A percentile compares a stretch with the other conserved stretches of the same genome.
Conservation (phyloP, 2,113 vertebrate genomes). For the Microtus montanus region DNA sequence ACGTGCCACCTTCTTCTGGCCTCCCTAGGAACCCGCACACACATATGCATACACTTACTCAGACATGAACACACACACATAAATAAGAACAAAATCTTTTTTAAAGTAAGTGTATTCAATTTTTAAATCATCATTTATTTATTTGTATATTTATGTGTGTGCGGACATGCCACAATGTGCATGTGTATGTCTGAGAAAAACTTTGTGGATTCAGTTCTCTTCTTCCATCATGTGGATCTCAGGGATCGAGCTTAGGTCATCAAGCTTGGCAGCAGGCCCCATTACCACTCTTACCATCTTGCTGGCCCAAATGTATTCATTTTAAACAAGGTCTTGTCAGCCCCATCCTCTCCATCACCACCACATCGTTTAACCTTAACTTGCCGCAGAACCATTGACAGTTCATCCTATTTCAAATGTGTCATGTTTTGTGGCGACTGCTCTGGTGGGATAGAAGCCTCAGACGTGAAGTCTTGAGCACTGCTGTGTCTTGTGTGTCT, state of each 20-base stretch:
- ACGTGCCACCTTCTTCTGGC: too few relatives aligned
- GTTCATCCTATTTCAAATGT: not conserved
- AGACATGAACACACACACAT: not conserved
- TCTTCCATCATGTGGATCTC: not conserved
- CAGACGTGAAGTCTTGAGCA: accelerated
- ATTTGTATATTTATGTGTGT: not conserved
- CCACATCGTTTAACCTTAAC: too few relatives aligned
- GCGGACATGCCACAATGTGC: not conserved
- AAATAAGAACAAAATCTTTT: not conserved
- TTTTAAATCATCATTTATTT: not conserved
- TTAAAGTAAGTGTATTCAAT: not conserved
- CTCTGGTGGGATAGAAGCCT: not conserved
- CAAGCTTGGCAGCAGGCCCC: not conserved
- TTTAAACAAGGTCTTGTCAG: not conserved
- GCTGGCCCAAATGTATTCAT: not conserved
- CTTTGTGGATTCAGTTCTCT: too few relatives aligned
- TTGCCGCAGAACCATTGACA: not conserved
- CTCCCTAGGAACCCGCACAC: too few relatives aligned
- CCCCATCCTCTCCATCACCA: too few relatives aligned
- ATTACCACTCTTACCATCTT: not conserved
- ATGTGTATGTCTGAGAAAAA: too few relatives aligned
- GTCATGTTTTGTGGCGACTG: not conserved
- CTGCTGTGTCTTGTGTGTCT: accelerated
- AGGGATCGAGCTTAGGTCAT: not conserved
- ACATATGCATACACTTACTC: not conserved